phyloP scores from a whole-genome alignment of 2,113 vertebrate genomes.

The Cepphus grylle region DNA sequence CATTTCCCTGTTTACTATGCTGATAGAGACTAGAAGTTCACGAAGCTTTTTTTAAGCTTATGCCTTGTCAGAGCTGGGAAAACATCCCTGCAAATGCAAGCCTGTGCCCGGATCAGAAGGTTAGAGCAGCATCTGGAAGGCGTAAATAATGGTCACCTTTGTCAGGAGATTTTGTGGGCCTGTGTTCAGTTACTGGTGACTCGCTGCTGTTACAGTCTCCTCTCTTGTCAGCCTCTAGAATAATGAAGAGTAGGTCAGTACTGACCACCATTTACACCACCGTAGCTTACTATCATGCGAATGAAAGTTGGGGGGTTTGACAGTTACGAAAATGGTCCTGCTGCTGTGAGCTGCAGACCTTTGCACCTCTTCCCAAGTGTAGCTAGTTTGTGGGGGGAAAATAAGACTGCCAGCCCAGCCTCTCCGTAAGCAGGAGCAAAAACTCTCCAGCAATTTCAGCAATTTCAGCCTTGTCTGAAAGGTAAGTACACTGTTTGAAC shows the following conservation, averaged over 20 bases:
- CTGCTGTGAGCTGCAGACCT: not conserved
- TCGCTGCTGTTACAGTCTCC: not conserved
- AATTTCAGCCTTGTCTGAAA: not conserved
- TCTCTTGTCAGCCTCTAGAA: not conserved
- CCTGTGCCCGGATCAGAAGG: not conserved
- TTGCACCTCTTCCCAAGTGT: not conserved
- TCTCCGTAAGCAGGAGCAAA: not conserved
- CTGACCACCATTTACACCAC: not conserved
- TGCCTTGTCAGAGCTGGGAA: not conserved
- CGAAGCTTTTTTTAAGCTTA: not conserved
- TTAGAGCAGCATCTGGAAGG: not conserved
- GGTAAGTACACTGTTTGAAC: not conserved
- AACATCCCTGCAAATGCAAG: not conserved
- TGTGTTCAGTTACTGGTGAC: not conserved
- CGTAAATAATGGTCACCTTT: not conserved
- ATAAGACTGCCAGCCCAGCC: not conserved
- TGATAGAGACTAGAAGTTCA: not conserved
- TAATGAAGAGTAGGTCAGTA: not conserved
- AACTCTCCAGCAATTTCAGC: not conserved
- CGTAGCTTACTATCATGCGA: not conserved
- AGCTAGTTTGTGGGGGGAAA: not conserved
- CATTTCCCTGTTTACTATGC: not conserved
- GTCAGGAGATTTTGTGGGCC: not conserved
- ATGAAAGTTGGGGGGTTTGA: not conserved
- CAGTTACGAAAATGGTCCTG: accelerated